Conservation (phyloP, 2,888 invertebrate species). For the Scaptomyza cyrtandrae region DNA sequence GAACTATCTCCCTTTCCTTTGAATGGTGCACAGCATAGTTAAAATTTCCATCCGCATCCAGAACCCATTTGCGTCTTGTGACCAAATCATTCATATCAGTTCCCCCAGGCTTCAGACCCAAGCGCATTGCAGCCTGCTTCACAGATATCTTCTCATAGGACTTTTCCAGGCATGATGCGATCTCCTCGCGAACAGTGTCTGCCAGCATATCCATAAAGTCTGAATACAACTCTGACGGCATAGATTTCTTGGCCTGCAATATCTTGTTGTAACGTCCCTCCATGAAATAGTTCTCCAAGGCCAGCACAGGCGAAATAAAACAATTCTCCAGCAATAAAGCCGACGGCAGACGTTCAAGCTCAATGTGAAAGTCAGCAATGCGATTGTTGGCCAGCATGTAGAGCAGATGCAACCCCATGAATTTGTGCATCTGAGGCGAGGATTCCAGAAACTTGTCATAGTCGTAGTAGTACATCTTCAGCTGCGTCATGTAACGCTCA, state of each 20-base stretch:
- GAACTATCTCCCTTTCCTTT: slow-evolving; percentile 48
- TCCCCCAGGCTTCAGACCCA: slow-evolving; percentile 53
- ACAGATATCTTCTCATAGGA: slow-evolving; percentile 56
- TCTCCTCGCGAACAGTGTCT: slow-evolving; percentile 65
- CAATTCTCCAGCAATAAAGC: slow-evolving; percentile 50
- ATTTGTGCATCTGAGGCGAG: slow-evolving; percentile 67
- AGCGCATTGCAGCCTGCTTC: slow-evolving; percentile 62
- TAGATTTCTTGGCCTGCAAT: slow-evolving; percentile 64
- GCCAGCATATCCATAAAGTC: slow-evolving; percentile 68
- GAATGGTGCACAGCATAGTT: slow-evolving; percentile 46
- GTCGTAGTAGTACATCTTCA: slow-evolving; percentile 69
- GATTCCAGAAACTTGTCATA: slow-evolving; percentile 52
- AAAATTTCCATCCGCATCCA: slow-evolving; percentile 61
- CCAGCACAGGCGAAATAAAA: slow-evolving; percentile 61
- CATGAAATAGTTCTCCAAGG: slow-evolving; percentile 69
- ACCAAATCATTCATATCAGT: slow-evolving; percentile 45
- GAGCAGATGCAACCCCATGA: slow-evolving; percentile 66
- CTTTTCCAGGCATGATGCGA: slow-evolving; percentile 68
- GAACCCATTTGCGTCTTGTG: slow-evolving; percentile 47
- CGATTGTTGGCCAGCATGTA: slow-evolving; percentile 70
- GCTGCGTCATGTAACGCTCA: slow-evolving; percentile 68
- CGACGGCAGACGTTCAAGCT: slow-evolving; percentile 69
- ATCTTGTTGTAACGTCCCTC: slow-evolving; percentile 71
- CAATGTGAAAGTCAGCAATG: slow-evolving; percentile 70
- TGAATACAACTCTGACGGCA: slow-evolving; percentile 62